Evolutionary conservation across 2,113 vertebrate species (phyloP).

Genomic region (Octodon degus): DNA sequence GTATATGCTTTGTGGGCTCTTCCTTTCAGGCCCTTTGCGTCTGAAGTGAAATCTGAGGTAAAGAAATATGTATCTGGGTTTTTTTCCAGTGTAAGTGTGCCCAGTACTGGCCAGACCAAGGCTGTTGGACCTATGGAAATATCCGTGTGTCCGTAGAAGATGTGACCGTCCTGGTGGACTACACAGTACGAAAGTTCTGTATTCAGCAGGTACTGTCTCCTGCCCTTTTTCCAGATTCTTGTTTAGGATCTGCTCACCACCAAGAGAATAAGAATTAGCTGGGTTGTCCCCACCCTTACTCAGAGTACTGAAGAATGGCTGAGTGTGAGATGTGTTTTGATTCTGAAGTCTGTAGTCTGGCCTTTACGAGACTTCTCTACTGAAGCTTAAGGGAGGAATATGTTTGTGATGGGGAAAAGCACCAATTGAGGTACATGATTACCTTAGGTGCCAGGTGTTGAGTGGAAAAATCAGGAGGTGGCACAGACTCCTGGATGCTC

Average conservation of each 20-base stretch:
- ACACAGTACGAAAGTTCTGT: constrained; percentile 99
- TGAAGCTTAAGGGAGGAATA: background rate
- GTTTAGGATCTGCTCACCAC: background rate
- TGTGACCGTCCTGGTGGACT: constrained; percentile 96
- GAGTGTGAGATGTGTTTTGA: background rate
- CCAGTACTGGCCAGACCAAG: constrained; percentile 99
- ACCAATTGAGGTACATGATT: background rate
- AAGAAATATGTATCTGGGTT: background rate
- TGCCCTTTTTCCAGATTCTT: background rate
- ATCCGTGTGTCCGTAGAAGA: constrained; percentile 98
- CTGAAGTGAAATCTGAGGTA: background rate
- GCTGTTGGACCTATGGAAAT: constrained; percentile 99
- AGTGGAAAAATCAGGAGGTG: background rate
- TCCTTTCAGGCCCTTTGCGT: background rate
- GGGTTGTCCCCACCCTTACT: background rate
- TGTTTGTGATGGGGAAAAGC: background rate
- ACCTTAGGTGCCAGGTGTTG: background rate
- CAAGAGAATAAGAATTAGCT: background rate
- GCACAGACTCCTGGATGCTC: background rate
- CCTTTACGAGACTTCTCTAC: background rate
- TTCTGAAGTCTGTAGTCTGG: constrained; percentile 28
- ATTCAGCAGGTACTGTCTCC: constrained; percentile 93
- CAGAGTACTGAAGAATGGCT: background rate
- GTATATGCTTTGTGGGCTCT: background rate
- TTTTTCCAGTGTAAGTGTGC: constrained; percentile 95